Percentiles rank a stretch among this genome's conserved stretches.
Evolutionary conservation across 2,113 vertebrate genomes (phyloP).

Genomic region (Alectura lathami): DNA sequence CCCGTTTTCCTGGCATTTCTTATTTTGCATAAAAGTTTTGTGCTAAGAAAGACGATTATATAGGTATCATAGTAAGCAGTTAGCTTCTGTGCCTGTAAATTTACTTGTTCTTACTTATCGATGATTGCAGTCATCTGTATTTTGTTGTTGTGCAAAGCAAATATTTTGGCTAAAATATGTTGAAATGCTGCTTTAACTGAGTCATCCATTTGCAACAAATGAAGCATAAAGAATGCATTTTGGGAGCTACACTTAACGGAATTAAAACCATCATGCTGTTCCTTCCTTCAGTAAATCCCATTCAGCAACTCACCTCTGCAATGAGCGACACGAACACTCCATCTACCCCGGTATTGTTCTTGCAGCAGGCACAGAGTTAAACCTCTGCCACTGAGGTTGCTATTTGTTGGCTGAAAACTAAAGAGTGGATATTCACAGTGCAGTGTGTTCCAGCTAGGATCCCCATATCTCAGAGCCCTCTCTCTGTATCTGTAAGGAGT

Average conservation of each 20-base stretch:
- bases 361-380: neutral
- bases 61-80: neutral
- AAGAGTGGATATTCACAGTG: neutral
- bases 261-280: neutral
- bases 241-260: conserved; percentile 1
- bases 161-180: conserved; percentile 39
- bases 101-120: neutral
- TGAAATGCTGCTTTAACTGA: conserved; percentile 36
- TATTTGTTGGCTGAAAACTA: neutral
- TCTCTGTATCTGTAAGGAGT: neutral
- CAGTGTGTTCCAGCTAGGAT: neutral
- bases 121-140: neutral
- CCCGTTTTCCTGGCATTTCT: neutral
- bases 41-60: neutral
- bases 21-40: neutral
- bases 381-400: neutral
- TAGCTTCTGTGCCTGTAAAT: neutral
- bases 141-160: neutral
- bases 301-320: neutral
- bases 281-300: conserved; percentile 12
- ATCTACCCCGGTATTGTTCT: neutral
- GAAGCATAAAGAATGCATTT: conserved; percentile 43
- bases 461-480: neutral
- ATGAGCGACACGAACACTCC: neutral
- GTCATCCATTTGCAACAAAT: conserved; percentile 31